Conservation (phyloP, 2,888 invertebrate genomes). For the Buathra laborator region DNA sequence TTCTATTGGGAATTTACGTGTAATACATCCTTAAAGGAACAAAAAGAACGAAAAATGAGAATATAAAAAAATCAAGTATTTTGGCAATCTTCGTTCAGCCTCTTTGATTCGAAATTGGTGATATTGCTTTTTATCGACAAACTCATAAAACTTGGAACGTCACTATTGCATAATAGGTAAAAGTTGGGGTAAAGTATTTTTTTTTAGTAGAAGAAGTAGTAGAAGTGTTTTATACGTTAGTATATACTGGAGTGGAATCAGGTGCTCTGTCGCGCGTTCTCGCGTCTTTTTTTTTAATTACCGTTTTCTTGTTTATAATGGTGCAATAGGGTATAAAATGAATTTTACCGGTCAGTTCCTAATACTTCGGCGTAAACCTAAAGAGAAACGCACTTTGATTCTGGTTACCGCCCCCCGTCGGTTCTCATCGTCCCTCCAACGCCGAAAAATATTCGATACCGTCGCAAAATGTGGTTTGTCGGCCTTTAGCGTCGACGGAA, state of each 20-base stretch:
- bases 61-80: conserved; percentile 80
- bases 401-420: conserved; percentile 38
- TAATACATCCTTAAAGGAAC: neutral
- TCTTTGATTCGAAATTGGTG: conserved; percentile 79
- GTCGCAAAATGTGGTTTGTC: neutral
- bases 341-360: conserved; percentile 65
- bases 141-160: conserved; percentile 61
- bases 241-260: conserved; percentile 61
- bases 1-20: too few relatives aligned
- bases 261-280: conserved; percentile 60
- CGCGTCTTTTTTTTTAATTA: conserved; percentile 56
- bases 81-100: conserved; percentile 85
- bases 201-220: conserved; percentile 59
- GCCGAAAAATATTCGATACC: neutral
- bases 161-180: conserved; percentile 45
- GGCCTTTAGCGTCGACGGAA: too few relatives aligned
- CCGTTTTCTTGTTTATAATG: conserved; percentile 25
- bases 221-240: conserved; percentile 46
- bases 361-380: conserved; percentile 60
- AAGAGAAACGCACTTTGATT: conserved; percentile 66
- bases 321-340: conserved; percentile 63
- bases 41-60: conserved; percentile 7
- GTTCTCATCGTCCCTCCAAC: neutral
- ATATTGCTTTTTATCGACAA: conserved; percentile 62
- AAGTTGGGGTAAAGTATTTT: conserved; percentile 23